Evolutionary conservation across 92 coral and sea anemone genomes (phyloP), one percentile per base, ranked within the genome.

Genomic region (Heteractis magnifica): DNA sequence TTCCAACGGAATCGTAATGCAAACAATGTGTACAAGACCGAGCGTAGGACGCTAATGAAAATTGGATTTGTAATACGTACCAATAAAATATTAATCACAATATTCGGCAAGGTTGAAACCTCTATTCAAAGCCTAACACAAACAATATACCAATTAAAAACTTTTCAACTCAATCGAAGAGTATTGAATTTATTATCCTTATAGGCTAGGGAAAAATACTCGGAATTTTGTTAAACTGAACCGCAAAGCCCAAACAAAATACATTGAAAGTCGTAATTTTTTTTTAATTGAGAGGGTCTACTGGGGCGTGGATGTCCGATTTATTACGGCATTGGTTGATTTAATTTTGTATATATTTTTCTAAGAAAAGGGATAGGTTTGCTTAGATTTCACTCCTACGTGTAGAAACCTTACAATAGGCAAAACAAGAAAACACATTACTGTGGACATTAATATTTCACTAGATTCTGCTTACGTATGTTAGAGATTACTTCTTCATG

Each of bases 41-140:
- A 68, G 84, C 84, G 84, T 81, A 75, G 84, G 81, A 62, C 6
- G 34, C 65, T 68, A 81, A 81, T 70, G 84, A 70, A 81, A 70
- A 81, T 70, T 41, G 41, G 84, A 81, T 49, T 81, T 68, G 75
- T 81, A 81, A 81, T 51, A 81, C 50, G 53, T 51, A 6, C 51
- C 52, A 26, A 81, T 81, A 65, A 81, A 81, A 81, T 81, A 81
- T 81, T 81, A 34, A 81, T 58, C 12, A 68, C 51, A 34, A 20
- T 23, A 51, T 81, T 81, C 84, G 76, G 76, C 65, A 68, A 81
- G 84, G 77, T 68, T 70, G 76, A 79, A 23, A 21, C 74, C 11
- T 62, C 44, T 52, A 49, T 49, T 70, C 8, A 70, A 71, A 19
- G 15, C 8, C 58, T 10, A 81, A 3, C 52, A 50, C 73, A 71